Base-by-base conservation (phyloP, 2,888 invertebrate genomes). In the Synergus gifuensis region DNA sequence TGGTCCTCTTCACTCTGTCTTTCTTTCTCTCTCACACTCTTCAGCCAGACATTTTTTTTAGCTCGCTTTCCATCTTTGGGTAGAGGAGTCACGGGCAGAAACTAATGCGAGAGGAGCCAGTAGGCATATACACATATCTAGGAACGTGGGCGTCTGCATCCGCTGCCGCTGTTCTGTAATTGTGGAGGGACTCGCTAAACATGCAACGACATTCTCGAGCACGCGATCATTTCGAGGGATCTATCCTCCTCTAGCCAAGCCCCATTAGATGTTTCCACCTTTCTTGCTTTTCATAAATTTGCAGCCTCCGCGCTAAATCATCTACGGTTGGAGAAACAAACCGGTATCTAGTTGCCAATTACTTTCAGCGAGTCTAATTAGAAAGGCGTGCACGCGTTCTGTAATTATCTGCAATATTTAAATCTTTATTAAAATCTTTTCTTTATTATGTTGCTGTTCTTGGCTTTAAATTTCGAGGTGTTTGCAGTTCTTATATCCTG, bases 151-250 rank as follows among this genome's bases (percentile, higher is more conserved):
- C 85, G 88, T 84, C 44, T 73, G 79, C 81, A 79, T 78, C 80
- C 78, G 81, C 79, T 58, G 81, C 80, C 80, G 79, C 83, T 76
- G 84, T 86, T 88, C 86, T 86, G 87, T 90, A 90, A 90, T 90
- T 89, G 88, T 87, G 84, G 81, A 83, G 84, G 83, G 83, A 85
- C 84, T 86, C 86, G 85, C 80, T 82, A 85, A 88, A 89, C 90
- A 90, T 90, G 90, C 90, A 89, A 90, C 89, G 90, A 90, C 89
- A 90, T 90, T 88, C 87, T 83, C 86, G 82, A 85, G 85, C 88
- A 87, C 87, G 88, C 87, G 85, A 87, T 54, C 54, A 66, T 40
- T 73, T 49, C 16, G n/a, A 62, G 14, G 9, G 11, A 49, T 73
- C 73, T 73, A 54, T 67, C 22, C 49, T 36, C n/a, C 36, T 62